phyloP scores from a whole-genome alignment of 2,113 vertebrate genomes.

The Chloropsis hardwickii region DNA sequence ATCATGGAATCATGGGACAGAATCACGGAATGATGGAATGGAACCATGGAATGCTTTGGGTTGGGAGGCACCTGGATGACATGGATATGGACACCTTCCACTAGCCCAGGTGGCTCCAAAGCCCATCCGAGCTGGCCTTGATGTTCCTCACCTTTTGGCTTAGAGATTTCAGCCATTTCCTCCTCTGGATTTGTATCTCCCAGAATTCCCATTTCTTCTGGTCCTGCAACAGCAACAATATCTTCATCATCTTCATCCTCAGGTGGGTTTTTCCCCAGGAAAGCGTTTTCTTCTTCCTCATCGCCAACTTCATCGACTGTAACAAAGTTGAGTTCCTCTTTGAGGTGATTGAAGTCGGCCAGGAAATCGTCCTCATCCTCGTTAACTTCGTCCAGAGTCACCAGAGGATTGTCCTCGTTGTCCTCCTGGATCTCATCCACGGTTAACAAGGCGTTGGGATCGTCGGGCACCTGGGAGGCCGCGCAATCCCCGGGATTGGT shows the following conservation, averaged over 20 bases:
- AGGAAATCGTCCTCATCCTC: constrained; percentile 75
- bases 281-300: constrained; percentile 31
- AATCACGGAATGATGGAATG: background rate
- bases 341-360: constrained; percentile 73
- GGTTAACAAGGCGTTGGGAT: constrained; percentile 63
- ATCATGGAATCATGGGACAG: too few relatives aligned
- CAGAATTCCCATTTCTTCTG: constrained; percentile 25
- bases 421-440: constrained; percentile 74
- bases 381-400: constrained; percentile 75
- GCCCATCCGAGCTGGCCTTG: background rate
- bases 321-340: constrained; percentile 80
- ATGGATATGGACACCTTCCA: background rate
- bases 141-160: background rate
- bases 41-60: too few relatives aligned
- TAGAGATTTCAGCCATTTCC: background rate
- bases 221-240: background rate
- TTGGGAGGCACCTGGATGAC: background rate
- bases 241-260: background rate
- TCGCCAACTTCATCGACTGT: constrained; percentile 85
- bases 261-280: rapidly evolving
- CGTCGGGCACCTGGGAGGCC: constrained; percentile 63
- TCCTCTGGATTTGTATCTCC: background rate
- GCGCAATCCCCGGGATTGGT: background rate
- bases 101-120: background rate
- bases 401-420: constrained; percentile 63